A percentile compares a stretch with the other conserved stretches of the same genome.
These are phyloP conservation scores for Spea bombifrons DNA, from an alignment of 2,113 vertebrate species.

Conservation along the genomic window DNA sequence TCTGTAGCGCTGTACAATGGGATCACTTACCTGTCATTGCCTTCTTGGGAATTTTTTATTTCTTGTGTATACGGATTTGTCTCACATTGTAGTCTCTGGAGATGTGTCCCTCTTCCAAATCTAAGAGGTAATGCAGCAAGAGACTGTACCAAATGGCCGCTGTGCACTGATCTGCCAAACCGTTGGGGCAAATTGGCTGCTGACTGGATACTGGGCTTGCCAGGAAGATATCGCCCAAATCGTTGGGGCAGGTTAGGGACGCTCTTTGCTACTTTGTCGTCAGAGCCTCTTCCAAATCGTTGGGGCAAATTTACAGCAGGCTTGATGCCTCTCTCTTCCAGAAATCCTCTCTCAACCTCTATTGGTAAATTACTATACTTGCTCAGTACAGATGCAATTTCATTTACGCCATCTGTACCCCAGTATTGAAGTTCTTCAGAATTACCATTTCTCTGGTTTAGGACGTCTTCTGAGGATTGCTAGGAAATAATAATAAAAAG, in stretches of 20 bases:
- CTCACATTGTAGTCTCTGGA: conserved; percentile 17
- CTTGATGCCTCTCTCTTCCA: conserved; percentile 57
- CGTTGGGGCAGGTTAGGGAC: conserved; percentile 56
- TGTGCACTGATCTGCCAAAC: conserved; percentile 21
- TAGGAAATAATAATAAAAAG: neutral
- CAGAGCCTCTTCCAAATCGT: conserved; percentile 64
- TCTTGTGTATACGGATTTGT: conserved; percentile 47
- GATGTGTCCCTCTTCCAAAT: conserved; percentile 53
- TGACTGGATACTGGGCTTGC: conserved; percentile 49
- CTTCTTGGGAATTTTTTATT: conserved; percentile 48
- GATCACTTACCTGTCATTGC: conserved; percentile 49
- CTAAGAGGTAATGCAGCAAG: conserved; percentile 50
- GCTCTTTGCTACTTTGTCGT: conserved; percentile 31
- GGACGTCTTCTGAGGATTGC: conserved; percentile 56
- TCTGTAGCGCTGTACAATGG: neutral
- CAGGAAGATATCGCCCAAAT: conserved; percentile 56
- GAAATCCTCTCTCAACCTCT: conserved; percentile 63
- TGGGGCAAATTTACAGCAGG: conserved; percentile 59
- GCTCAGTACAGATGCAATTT: conserved; percentile 54
- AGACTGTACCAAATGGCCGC: neutral
- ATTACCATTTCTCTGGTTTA: conserved; percentile 62
- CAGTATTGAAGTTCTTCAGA: conserved; percentile 64
- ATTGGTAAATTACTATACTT: conserved; percentile 64
- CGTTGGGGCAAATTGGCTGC: conserved; percentile 51
- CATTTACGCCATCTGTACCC: conserved; percentile 59